Conservation (phyloP, 2,113 vertebrate species). For the Numenius arquata region DNA sequence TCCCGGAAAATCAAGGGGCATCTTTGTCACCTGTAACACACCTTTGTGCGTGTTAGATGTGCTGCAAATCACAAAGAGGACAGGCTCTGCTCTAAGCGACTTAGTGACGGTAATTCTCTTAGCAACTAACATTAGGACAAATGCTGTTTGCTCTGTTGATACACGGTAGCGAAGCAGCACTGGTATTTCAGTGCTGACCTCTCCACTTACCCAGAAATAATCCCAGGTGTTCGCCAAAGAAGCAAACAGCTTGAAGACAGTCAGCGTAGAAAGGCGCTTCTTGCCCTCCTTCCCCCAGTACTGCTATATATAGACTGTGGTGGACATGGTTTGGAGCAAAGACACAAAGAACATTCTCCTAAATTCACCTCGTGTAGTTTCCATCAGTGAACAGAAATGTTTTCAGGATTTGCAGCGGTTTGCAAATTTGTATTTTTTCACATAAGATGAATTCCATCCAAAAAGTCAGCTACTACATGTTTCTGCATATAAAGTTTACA, state of each 20-base stretch:
- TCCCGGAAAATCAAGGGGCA: background rate
- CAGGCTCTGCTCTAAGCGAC: conserved; percentile 1
- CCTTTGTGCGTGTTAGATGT: background rate
- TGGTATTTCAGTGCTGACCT: conserved; percentile 34
- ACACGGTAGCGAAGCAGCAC: background rate
- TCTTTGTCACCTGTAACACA: background rate
- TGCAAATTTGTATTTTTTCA: background rate
- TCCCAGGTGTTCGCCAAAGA: background rate
- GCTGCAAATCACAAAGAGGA: background rate
- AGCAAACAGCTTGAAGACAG: background rate
- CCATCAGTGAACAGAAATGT: background rate
- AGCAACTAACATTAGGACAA: background rate
- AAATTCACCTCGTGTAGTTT: background rate
- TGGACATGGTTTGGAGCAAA: conserved; percentile 10
- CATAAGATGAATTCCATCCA: background rate
- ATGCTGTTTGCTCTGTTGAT: conserved; percentile 8
- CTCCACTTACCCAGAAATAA: background rate
- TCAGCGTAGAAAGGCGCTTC: background rate
- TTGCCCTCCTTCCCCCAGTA: background rate
- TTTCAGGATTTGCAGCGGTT: background rate
- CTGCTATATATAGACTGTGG: background rate
- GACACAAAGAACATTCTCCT: background rate
- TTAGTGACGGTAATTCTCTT: conserved; percentile 39
- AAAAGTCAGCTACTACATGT: background rate
- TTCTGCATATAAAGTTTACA: background rate